Base-by-base conservation (phyloP, 2,888 invertebrate genomes). In the Dioctria rufipes region DNA sequence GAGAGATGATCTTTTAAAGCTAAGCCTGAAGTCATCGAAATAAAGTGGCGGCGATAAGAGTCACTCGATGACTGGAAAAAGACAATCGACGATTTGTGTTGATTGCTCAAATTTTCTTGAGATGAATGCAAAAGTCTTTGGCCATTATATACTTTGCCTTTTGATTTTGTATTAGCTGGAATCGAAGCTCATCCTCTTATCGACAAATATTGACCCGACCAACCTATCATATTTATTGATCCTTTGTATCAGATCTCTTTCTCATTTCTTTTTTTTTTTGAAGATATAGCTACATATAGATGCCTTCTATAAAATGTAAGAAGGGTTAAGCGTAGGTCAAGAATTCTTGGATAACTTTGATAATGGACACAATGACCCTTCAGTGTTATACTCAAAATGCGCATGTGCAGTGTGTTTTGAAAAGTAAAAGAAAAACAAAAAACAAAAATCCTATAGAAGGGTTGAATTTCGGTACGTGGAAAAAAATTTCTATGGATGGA, bases 51-150 rank as follows among this genome's bases (percentile, higher is more conserved):
- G 25, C 40, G 77, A 77, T 77, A 77, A 77, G 77, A 77, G 77
- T 77, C 77, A 77, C 77, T 77, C 77, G 77, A 77, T 77, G 77
- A 77, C 77, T 77, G 61, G 63, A 77, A 77, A 77, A 77, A 77
- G 77, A 77, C 77, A 77, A 77, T 77, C 77, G 37, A 61, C 63
- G 77, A 51, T 63, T 77, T 77, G 63, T 61, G 49, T 61, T 46
- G 77, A 77, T 77, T 77, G 25, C 42, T 58, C 51, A 73, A 42
- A 13, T 13, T 42, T 60, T 40, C 60, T 73, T 39, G 54, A 73
- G 73, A 51, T 13, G 39, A 58, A 60, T 73, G 73, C 60, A 58
- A 73, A 58, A 42, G 11, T 42, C 73, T 73, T 60, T 73, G 73
- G 73, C 73, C 58, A 13, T 73, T 25, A 25, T 25, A 25, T 13